Conservation (phyloP, 2,113 vertebrate genomes). For the Hoplias malabaricus region DNA sequence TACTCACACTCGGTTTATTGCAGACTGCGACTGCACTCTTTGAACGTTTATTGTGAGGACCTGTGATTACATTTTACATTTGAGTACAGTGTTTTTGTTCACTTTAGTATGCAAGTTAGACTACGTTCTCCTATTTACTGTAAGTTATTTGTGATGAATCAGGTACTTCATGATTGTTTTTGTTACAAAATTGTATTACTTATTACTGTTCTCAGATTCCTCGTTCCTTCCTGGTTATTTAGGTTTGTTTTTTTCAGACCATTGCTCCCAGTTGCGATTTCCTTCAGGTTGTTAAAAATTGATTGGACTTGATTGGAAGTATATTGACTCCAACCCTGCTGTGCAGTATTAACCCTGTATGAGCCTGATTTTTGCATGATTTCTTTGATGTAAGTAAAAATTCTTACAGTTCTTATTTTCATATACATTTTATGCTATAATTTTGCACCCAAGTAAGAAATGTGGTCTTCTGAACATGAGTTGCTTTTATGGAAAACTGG, state of each 20-base stretch:
- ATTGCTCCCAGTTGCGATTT: not conserved
- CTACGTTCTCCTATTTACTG: no score
- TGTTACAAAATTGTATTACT: not conserved
- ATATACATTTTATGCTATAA: not conserved
- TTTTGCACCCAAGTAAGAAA: not conserved
- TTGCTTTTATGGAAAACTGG: not conserved
- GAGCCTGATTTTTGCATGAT: not conserved
- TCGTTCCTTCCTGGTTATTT: not conserved
- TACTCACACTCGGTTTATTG: not conserved
- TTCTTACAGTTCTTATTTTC: not conserved
- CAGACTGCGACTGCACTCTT: not conserved
- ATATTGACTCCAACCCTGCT: not conserved
- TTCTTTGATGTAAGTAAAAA: not conserved
- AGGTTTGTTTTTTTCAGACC: not conserved
- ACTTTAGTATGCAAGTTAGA: not conserved
- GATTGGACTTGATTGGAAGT: not conserved
- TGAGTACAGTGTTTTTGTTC: not conserved
- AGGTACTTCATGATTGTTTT: not conserved
- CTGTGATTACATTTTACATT: not conserved
- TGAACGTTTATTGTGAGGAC: not conserved
- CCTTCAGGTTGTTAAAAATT: not conserved
- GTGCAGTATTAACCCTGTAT: not conserved
- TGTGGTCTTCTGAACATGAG: not conserved
- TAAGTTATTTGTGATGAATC: not conserved
- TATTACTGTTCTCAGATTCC: not conserved